phyloP scores from a whole-genome alignment of 2,888 invertebrate genomes.

The Agrotis exclamationis region DNA sequence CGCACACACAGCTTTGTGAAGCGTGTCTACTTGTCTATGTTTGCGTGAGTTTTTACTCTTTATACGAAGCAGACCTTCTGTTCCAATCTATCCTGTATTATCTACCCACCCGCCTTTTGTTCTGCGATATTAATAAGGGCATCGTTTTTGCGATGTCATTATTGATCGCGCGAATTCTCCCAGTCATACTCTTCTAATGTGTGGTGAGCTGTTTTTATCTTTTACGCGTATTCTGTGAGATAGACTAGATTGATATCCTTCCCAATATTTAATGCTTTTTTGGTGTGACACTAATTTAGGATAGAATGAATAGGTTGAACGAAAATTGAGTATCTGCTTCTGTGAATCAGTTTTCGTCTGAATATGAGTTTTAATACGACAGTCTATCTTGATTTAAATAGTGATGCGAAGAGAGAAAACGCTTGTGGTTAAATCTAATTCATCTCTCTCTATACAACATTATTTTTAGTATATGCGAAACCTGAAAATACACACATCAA shows the following conservation, averaged over 20 bases:
- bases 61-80: constrained; percentile 13
- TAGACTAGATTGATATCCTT: not conserved
- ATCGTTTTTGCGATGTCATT: constrained; percentile 62
- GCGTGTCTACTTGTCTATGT: not conserved
- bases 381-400: too few species aligned
- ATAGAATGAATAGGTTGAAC: not conserved
- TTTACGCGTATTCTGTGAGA: constrained; percentile 16
- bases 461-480: too few species aligned
- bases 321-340: not conserved
- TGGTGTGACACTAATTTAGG: not conserved
- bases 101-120: constrained; percentile 52
- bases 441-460: too few species aligned
- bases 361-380: too few species aligned
- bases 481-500: too few species aligned
- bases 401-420: too few species aligned
- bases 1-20: too few species aligned
- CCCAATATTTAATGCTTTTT: not conserved
- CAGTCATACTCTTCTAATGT: constrained; percentile 54
- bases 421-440: too few species aligned
- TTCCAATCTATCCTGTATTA: not conserved
- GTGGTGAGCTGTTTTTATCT: constrained; percentile 29
- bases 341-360: not conserved
- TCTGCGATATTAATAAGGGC: constrained; percentile 59
- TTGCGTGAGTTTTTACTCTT: not conserved
- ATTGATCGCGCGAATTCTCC: constrained; percentile 59